Base-by-base conservation (phyloP, 2,797 vertebrate genomes). In the Macropus fuliginosus region DNA sequence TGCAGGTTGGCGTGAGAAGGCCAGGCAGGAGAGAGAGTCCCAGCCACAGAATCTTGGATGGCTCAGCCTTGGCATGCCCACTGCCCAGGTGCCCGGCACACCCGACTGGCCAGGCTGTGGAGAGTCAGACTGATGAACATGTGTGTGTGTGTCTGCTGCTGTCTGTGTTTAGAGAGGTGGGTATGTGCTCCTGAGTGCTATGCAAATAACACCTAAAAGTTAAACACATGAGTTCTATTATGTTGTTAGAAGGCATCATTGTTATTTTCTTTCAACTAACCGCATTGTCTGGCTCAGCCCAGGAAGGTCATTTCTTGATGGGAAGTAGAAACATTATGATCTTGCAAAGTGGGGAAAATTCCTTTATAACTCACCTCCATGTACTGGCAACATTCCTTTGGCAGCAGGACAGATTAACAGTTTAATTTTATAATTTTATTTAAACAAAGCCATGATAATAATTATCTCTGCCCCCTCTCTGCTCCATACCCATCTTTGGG, bases 101-200 rank as follows among this genome's bases (percentile, higher is more conserved):
- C 62, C 13, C 1, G 1, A 66, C 12, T 6, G 4, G 62, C 16
- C 34, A 74, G 62, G 16, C 28, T 6, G 14, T 0, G 0, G 34
- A 16, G 0, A 0, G 3, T 28, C 0, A 62, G 91, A 0, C 0
- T 0, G 40, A 54, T 3, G n/a, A 31, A 0, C 0, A 0, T 31
- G 59, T 0, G 0, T 91, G 66, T 27, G 56, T 6, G 4, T 0
- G 0, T 1, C 54, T 52, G 1, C 0, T 1, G n/a, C 81, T 0
- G 0, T 0, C 11, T 46, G 11, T 91, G 29, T 5, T 59, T 54
- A 55, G 0, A n/a, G 28, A 54, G 93, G 34, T 54, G 91, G 55
- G 54, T 10, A 18, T 12, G 40, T 50, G 74, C 13, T 81, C n/a
- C 8, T 50, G 13, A 81, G 74, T 46, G 74, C 24, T 40, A 50